Evolutionary conservation across 2,888 invertebrate species (phyloP).

Genomic region (Fragum whitleyi): DNA sequence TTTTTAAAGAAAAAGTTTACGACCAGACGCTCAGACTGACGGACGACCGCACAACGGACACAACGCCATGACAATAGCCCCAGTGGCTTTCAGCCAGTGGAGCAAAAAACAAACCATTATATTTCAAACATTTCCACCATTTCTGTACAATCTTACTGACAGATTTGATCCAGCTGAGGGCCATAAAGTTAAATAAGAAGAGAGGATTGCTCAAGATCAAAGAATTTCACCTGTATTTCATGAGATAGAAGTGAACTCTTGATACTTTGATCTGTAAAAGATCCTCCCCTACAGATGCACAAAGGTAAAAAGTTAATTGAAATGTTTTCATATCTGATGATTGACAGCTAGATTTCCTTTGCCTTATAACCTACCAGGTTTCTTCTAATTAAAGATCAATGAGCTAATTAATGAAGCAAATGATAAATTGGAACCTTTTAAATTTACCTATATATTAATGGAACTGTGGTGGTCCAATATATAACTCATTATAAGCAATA

Average conservation of each 20-base stretch:
- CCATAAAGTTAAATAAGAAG: constrained; percentile 11
- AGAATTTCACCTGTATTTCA: constrained; percentile 14
- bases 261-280: constrained; percentile 13
- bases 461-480: no score
- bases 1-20: no score
- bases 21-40: no score
- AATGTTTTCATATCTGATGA: background rate
- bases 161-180: constrained; percentile 8
- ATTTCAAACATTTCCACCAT: background rate
- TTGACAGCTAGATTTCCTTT: background rate
- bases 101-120: background rate
- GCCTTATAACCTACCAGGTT: background rate
- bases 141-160: background rate
- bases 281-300: constrained; percentile 10
- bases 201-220: constrained; percentile 10
- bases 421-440: no score
- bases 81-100: no score
- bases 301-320: constrained; percentile 3
- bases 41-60: no score
- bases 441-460: no score
- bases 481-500: no score
- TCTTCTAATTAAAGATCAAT: no score
- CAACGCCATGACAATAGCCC: no score
- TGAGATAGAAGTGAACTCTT: constrained; percentile 8
- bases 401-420: no score